Evolutionary conservation across 2,113 vertebrate species (phyloP).

Genomic region (Chaetodon trifascialis): DNA sequence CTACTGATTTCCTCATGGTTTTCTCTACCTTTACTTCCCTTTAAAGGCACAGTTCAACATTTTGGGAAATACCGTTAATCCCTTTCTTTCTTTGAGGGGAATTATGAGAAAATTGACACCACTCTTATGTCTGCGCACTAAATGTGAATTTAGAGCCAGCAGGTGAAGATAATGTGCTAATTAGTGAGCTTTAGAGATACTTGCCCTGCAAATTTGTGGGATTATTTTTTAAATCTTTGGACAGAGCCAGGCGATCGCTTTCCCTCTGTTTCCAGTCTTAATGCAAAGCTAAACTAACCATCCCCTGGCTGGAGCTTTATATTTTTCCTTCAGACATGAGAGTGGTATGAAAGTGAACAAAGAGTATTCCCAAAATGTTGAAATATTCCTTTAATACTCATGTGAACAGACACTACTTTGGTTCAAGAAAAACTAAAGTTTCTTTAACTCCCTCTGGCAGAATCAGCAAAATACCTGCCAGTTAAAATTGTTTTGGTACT

Average conservation of each 20-base stretch:
- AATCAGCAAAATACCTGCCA: background rate
- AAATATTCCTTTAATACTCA: background rate
- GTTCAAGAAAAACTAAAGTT: background rate
- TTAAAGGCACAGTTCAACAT: constrained; percentile 9
- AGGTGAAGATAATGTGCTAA: background rate
- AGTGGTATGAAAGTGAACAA: too few relatives aligned
- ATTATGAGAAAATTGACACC: background rate
- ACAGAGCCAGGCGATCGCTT: background rate
- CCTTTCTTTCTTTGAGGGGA: background rate
- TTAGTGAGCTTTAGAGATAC: background rate
- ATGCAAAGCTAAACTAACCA: background rate
- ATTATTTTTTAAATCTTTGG: background rate
- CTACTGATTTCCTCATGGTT: background rate
- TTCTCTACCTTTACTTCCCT: constrained; percentile 1
- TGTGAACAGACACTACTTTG: too few relatives aligned
- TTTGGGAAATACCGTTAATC: background rate
- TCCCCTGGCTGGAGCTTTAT: background rate
- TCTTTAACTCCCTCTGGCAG: background rate
- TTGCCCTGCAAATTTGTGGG: background rate
- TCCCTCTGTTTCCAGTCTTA: background rate
- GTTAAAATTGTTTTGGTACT: background rate
- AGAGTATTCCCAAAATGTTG: background rate
- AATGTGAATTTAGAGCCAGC: background rate
- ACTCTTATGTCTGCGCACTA: background rate
- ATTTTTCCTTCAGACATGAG: background rate